A percentile compares a stretch with the other conserved stretches of the same genome.
These are phyloP conservation scores for Ascaphus truei DNA, from an alignment of 2,113 vertebrate species.

Conservation along the genomic window DNA sequence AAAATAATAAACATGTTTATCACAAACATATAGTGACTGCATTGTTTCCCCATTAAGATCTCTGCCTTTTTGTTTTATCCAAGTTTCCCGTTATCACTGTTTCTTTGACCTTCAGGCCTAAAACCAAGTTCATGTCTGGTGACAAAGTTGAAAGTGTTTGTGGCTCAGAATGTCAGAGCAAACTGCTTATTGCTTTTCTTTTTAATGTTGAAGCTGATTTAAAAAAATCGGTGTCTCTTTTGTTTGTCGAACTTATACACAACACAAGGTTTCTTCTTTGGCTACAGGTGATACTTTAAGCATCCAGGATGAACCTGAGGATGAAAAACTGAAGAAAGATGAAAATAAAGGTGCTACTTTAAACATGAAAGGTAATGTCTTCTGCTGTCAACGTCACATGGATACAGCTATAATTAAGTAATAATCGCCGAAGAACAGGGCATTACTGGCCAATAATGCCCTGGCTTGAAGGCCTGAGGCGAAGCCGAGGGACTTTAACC, in stretches of 20 bases:
- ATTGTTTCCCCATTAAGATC: background rate
- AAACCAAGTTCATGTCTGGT: background rate
- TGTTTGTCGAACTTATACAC: constrained; percentile 78
- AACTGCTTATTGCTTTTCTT: background rate
- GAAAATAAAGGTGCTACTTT: constrained; percentile 66
- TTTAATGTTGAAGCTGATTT: constrained; percentile 46
- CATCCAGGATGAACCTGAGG: constrained; percentile 44
- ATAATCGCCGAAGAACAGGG: too few relatives aligned
- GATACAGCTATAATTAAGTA: too few relatives aligned
- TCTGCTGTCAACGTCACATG: too few relatives aligned
- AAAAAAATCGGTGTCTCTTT: constrained; percentile 64
- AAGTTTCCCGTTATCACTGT: too few relatives aligned
- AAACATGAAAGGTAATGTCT: constrained; percentile 76
- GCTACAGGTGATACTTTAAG: constrained; percentile 71
- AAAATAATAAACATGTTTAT: too few relatives aligned
- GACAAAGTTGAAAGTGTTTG: background rate
- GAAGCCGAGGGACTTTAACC: too few relatives aligned
- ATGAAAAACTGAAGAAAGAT: constrained; percentile 46
- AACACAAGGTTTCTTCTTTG: constrained; percentile 81
- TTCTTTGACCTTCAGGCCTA: too few relatives aligned
- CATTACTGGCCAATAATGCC: too few relatives aligned
- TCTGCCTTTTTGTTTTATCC: background rate
- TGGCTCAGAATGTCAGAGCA: background rate
- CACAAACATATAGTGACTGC: too few relatives aligned
- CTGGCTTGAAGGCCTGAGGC: too few relatives aligned